Conservation (phyloP, 2,797 vertebrate species). For the Carcharodon carcharias region DNA sequence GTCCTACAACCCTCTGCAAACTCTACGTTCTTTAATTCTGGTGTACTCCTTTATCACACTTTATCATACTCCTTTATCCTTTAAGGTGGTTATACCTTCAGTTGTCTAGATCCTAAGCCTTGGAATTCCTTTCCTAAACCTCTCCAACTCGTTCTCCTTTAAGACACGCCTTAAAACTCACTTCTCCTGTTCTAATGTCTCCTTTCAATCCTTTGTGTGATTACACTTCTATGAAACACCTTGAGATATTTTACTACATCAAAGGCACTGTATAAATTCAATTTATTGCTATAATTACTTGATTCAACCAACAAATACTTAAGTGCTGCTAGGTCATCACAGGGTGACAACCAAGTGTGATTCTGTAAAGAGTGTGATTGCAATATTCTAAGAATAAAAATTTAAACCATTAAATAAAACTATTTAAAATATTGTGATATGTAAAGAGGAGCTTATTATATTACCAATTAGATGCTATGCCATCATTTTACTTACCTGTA, state of each 20-base stretch:
- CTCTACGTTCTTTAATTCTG: background rate
- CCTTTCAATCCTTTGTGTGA: background rate
- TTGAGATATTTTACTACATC: background rate
- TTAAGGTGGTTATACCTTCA: background rate
- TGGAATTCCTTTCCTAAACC: background rate
- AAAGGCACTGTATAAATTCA: background rate
- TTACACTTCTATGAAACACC: background rate
- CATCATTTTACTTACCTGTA: background rate
- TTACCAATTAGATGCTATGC: background rate
- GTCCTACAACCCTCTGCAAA: background rate
- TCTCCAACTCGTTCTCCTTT: background rate
- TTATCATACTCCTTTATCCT: no score
- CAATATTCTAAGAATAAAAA: background rate
- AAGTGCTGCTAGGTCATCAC: background rate
- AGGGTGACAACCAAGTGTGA: background rate
- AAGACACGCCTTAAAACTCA: background rate
- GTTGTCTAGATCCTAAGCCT: background rate
- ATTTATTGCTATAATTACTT: background rate
- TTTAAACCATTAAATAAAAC: background rate
- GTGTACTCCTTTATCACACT: background rate
- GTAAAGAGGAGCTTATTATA: background rate
- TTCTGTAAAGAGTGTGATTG: background rate
- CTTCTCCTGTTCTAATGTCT: background rate
- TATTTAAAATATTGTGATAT: background rate
- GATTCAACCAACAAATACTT: background rate